Conservation (phyloP, 2,888 invertebrate genomes). For the Euzophera pinguis region DNA sequence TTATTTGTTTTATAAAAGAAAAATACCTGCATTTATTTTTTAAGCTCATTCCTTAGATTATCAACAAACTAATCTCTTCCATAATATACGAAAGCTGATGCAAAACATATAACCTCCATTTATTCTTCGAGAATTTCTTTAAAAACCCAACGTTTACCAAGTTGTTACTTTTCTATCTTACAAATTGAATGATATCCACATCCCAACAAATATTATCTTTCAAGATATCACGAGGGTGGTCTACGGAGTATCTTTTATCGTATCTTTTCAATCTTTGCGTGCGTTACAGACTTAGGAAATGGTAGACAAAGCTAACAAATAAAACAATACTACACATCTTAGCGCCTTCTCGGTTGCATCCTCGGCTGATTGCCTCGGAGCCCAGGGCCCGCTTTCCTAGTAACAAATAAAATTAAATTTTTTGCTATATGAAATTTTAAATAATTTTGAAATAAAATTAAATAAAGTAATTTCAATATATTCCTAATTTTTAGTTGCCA, state of each 20-base stretch:
- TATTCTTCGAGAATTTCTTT: background rate
- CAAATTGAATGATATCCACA: conserved; percentile 10
- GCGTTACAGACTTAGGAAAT: background rate
- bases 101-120: background rate
- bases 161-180: conserved; percentile 9
- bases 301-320: no score
- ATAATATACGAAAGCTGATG: background rate
- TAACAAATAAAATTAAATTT: no score
- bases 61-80: background rate
- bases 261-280: background rate
- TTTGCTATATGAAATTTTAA: no score
- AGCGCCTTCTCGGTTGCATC: no score
- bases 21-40: background rate
- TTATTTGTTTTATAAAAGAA: no score
- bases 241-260: background rate
- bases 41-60: background rate
- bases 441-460: no score
- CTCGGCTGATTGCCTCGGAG: no score
- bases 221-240: background rate
- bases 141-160: conserved; percentile 2
- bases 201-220: conserved; percentile 6
- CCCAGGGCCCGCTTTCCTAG: no score
- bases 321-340: background rate
- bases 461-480: no score
- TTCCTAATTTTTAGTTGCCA: no score